phyloP scores from a whole-genome alignment of 2,888 invertebrate genomes.

The Aphodius sticticus region DNA sequence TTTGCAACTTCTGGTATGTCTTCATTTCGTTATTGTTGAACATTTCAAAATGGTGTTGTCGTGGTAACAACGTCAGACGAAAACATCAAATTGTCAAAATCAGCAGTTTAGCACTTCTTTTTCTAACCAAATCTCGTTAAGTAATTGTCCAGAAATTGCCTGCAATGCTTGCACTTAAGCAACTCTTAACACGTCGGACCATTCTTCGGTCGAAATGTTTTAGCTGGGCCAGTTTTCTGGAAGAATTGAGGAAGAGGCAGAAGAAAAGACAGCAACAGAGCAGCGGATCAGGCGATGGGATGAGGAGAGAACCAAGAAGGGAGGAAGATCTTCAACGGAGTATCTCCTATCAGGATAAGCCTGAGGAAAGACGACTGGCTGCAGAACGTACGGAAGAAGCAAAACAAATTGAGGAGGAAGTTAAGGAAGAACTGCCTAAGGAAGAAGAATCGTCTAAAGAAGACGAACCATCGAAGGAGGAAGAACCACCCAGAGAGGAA shows the following conservation, averaged over 20 bases:
- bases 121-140: background rate
- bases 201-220: background rate
- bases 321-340: background rate
- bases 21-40: too few species aligned
- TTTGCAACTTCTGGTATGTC: too few species aligned
- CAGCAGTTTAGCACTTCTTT: background rate
- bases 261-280: background rate
- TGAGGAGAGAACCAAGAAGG: background rate
- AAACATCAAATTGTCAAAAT: background rate
- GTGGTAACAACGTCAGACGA: too few species aligned
- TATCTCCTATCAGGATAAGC: background rate
- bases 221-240: background rate
- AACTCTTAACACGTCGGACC: background rate
- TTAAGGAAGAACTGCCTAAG: background rate
- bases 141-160: background rate
- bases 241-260: background rate
- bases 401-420: background rate
- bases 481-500: background rate
- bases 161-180: background rate
- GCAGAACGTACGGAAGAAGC: background rate
- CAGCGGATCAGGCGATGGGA: background rate
- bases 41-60: too few species aligned
- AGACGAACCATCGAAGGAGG: background rate
- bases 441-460: background rate
- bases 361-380: background rate